Conservation (phyloP, 2,888 invertebrate species). For the Sinopyrophorus schimmeli region DNA sequence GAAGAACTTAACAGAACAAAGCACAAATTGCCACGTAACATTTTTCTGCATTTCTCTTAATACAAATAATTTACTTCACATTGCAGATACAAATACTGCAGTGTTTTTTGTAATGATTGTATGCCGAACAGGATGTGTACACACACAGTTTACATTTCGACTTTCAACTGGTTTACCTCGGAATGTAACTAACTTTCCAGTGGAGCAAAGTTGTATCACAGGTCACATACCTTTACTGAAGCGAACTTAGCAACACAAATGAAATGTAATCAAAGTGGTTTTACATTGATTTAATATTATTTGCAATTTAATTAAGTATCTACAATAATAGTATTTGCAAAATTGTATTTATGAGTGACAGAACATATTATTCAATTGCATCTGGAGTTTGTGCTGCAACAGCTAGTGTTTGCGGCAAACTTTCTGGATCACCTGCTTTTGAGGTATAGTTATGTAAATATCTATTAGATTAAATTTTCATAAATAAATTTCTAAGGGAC, state of each 20-base stretch:
- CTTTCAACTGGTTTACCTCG: constrained; percentile 29
- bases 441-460: constrained; percentile 43
- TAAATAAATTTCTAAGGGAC: constrained; percentile 16
- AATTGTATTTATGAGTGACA: too few species aligned
- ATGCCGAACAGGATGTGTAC: constrained; percentile 48
- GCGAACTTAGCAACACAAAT: too few species aligned
- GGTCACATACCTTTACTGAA: too few species aligned
- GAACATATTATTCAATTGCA: constrained; percentile 56
- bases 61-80: constrained; percentile 27
- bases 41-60: constrained; percentile 16
- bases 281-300: too few species aligned
- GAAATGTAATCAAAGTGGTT: too few species aligned
- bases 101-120: constrained; percentile 36
- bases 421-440: constrained; percentile 58
- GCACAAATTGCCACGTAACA: constrained; percentile 16
- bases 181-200: constrained; percentile 16
- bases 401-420: constrained; percentile 68
- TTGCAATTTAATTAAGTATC: too few species aligned
- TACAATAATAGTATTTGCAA: too few species aligned
- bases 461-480: background rate
- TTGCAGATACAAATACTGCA: constrained; percentile 35
- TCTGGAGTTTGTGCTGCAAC: constrained; percentile 65
- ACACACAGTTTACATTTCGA: constrained; percentile 39
- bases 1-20: constrained; percentile 1
- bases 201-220: constrained; percentile 16